Base-by-base conservation (phyloP, 1,140 invertebrate species). In the Drosophila setifemur region DNA sequence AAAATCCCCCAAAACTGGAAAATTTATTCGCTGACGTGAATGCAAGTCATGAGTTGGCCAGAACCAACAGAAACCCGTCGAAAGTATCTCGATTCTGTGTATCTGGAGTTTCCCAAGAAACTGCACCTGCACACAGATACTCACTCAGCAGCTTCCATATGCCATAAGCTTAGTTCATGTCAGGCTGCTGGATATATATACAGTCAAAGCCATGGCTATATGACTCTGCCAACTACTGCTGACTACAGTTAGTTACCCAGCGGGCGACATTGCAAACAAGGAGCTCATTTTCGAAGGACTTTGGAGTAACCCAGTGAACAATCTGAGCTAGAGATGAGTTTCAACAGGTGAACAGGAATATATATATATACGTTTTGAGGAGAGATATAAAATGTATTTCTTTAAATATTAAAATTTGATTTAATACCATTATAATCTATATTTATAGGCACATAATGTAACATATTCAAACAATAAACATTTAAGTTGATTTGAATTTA, bases 21-120 rank as follows among this genome's bases (percentile, higher is more conserved):
- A 64, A 64, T 49, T 49, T 29, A 48, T 39, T 25, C 60, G 40
- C 57, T 48, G 42, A 63, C 42, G 35, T 23, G 19, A 58, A 29
- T 70, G 52, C 66, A 58, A 70, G 64, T 42, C 49, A 69, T 69
- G 35, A 21, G 21, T 25, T 35, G 53, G 37, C 23, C 44, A 58
- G 37, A 52, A 21, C 29, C n/a, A 48, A 16, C 0, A 23, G 11
- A 33, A 40, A 12, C 21, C 26, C 2, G 26, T n/a, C n/a, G n/a
- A n/a, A n/a, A n/a, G n/a, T n/a, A 29, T 26, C 44, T 47, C 19
- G 8, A 29, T 21, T 64, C 31, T 28, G 26, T 73, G 57, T 37
- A n/a, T 19, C 49, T 21, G 67, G 40, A 58, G 66, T 66, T 81
- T 81, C 75, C n/a, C 81, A 86, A 86, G 81, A 86, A 81, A 86